Base-by-base conservation (phyloP, 2,797 vertebrate genomes). In the Mareca penelope region DNA sequence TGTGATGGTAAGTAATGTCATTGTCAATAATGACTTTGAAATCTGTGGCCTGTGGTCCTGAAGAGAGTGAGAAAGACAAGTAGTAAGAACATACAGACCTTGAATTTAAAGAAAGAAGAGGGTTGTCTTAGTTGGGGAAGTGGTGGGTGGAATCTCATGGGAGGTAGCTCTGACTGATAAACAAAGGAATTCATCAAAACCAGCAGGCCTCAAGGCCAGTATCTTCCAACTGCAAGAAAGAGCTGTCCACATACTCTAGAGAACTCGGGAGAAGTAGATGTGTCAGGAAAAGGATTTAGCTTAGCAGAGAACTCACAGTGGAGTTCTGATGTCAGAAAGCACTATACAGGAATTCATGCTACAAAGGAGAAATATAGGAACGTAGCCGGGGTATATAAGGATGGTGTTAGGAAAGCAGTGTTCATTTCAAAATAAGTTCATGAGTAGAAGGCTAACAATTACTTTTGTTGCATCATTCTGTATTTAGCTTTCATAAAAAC, bases 11-110 rank as follows among this genome's bases (percentile, higher is more conserved):
- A 61, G 26, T 75, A 78, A 42, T 42, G 35, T 73, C 10, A 8
- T 78, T 28, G 5, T 46, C 22, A 46, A 5, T n/a, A 31, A 6
- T n/a, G 60, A 57, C 46, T 83, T 75, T 76, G 57, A 65, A 80
- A 53, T 42, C 35, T 4, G 1, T 1, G 4, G 24, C 31, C 68
- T 28, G 15, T 52, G 1, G 0, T 40, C 29, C 35, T 60, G 31
- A 57, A 77, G 33, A 37, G 77, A 48, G 42, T 39, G 18, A 73
- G 52, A 65, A 70, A 73, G 13, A 6, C 0, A 2, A 75, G 24
- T 9, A 67, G 8, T 35, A 52, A 35, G 33, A 60, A 17, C 60
- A 15, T 53, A 40, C 28, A 90, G 31, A 68, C 4, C 10, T 26
- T 39, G 15, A 83, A 77, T 3, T 4, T 60, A 52, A 77, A 40